Conservation (phyloP, 2,888 invertebrate genomes). For the Choristoneura rosaceana region DNA sequence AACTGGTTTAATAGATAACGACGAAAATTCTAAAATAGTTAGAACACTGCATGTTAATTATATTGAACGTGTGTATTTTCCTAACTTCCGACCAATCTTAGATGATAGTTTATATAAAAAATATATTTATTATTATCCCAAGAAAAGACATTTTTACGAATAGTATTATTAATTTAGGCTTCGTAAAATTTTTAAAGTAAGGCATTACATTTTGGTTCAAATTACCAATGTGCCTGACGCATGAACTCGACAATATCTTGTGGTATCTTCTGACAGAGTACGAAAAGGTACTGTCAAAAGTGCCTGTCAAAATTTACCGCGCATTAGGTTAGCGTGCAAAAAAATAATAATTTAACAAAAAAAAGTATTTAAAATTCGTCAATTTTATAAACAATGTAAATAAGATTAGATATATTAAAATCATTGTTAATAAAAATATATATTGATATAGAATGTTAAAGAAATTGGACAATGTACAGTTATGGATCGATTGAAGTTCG, state of each 20-base stretch:
- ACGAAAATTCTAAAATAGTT: conserved; percentile 48
- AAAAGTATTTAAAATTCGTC: conserved; percentile 71
- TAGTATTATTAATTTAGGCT: conserved; percentile 85
- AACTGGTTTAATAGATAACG: conserved; percentile 19
- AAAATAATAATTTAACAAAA: conserved; percentile 67
- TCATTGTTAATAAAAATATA: conserved; percentile 69
- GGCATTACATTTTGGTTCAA: conserved; percentile 81
- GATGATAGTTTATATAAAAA: conserved; percentile 73
- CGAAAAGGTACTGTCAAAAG: conserved; percentile 56
- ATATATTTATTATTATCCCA: conserved; percentile 82
- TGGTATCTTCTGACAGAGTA: conserved; percentile 59
- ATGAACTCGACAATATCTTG: conserved; percentile 77
- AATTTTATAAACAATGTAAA: conserved; percentile 82
- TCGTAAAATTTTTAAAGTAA: conserved; percentile 69
- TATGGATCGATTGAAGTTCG: conserved; percentile 70
- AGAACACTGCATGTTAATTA: conserved; percentile 57
- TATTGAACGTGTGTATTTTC: conserved; percentile 73
- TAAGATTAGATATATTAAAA: conserved; percentile 75
- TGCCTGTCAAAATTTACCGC: conserved; percentile 63
- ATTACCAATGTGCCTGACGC: conserved; percentile 81
- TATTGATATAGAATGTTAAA: conserved; percentile 75
- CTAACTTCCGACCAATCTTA: conserved; percentile 83
- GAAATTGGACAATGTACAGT: conserved; percentile 67
- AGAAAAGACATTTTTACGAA: conserved; percentile 85
- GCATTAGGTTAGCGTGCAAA: conserved; percentile 58